Evolutionary conservation across 1,140 invertebrate species (phyloP), one percentile per base, ranked within the genome.

Genomic region (Neotoxoptera formosana): DNA sequence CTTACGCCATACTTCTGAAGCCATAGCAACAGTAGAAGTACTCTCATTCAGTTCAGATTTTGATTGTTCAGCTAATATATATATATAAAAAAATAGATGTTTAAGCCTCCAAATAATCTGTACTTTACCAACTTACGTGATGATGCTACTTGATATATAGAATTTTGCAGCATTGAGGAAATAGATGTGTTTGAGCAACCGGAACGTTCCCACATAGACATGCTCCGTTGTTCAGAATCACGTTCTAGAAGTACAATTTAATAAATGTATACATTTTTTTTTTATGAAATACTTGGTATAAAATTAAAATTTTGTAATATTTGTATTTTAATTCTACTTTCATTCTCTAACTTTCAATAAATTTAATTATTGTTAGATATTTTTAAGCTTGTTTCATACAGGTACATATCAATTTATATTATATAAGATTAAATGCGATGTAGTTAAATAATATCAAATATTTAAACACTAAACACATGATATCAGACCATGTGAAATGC

Each of bases 191-290:
- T 95, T 90, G 96, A 96, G 95, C 96, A 96, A 81, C 95, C 96
- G 96, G 96, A 96, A 94, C 96, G 96, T 7, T 95, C 95, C 94
- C 96, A 96, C 84, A 95, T 53, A 94, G 94, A 93, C 94, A 94
- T 93, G 89, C 94, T 94, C 30, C 94, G 93, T 93, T 95, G 94
- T 94, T 94, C 92, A 94, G 93, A 90, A 93, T 94, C 94, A 47
- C 94, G 81, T 93, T 94, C 94, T 95, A 94, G 60, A 89, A 30
- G 34, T 67, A 76, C 1, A 83, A 94, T 76, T 76, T 76, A n/a
- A 67, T 67, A 9, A 60, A 60, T 60, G 9, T 93, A 94, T 7
- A 9, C 23, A 83, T 84, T 45, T 45, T 23, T 84, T 84, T 84
- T 84, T 25, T 11, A 84, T 23, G 1, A 45, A 41, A 41, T 84